phyloP scores from a whole-genome alignment of 1,140 invertebrate genomes.

The Sinonovacula constricta region DNA sequence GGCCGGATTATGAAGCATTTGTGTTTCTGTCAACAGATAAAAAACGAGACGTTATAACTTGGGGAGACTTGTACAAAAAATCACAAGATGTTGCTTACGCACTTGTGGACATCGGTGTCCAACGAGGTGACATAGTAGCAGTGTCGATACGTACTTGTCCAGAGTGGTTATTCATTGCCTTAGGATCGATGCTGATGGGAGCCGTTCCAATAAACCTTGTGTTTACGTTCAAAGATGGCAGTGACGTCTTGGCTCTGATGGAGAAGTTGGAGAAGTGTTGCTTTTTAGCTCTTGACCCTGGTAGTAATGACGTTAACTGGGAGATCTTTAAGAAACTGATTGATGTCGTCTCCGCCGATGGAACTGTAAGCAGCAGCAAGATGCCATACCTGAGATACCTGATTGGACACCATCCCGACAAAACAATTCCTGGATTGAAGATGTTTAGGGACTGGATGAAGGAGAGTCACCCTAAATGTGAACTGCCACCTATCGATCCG shows the following conservation, averaged over 20 bases:
- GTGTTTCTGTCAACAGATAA: neutral
- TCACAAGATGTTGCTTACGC: too few species aligned
- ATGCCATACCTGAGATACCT: constrained; percentile 14
- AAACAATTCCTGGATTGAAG: neutral
- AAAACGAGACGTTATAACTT: neutral
- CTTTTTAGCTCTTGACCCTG: constrained; percentile 14
- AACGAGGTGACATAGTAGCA: neutral
- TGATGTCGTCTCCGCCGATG: neutral
- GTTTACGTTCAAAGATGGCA: constrained; percentile 31
- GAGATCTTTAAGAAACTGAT: constrained; percentile 12
- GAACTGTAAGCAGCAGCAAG: neutral
- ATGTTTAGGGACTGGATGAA: neutral
- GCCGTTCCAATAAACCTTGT: neutral
- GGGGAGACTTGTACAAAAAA: too few species aligned
- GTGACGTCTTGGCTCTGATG: constrained; percentile 22
- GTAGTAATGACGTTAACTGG: constrained; percentile 15
- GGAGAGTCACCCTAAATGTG: neutral
- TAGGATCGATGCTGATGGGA: constrained; percentile 13
- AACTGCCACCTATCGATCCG: neutral
- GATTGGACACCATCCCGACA: neutral
- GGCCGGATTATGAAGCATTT: too few species aligned
- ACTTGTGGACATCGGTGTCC: too few species aligned
- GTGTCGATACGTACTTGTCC: constrained; percentile 14
- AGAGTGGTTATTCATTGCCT: constrained; percentile 17
- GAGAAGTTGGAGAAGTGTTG: constrained; percentile 16